phyloP scores from a whole-genome alignment of 1,140 invertebrate species.

The Hesperophylax magnus region DNA sequence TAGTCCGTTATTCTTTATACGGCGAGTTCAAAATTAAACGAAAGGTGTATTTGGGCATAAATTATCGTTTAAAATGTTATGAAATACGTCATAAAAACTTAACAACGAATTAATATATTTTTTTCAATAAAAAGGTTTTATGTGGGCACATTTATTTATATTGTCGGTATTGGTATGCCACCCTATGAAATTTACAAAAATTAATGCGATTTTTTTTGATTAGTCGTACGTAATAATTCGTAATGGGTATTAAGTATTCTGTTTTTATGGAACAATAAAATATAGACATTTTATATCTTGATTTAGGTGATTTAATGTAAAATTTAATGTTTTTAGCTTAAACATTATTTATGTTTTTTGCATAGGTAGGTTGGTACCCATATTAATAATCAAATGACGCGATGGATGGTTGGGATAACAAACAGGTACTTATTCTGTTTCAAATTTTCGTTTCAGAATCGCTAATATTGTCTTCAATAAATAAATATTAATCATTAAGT shows the following conservation, averaged over 20 bases:
- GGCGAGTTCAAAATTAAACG: not conserved
- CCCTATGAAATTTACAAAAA: not conserved
- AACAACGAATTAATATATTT: constrained; percentile 1
- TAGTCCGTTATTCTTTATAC: constrained; percentile 8
- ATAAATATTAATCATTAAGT: no score
- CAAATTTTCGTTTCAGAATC: no score
- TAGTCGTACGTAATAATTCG: not conserved
- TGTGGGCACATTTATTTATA: not conserved
- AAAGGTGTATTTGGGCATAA: constrained; percentile 36
- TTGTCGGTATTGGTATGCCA: not conserved
- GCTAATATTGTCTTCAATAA: no score
- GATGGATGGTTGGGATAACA: no score
- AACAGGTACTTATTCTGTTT: no score
- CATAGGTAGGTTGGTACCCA: no score
- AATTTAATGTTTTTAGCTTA: not conserved
- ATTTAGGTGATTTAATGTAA: not conserved
- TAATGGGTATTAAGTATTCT: not conserved
- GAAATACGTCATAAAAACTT: constrained; percentile 1
- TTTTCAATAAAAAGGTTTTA: constrained; percentile 13
- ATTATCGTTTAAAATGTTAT: constrained; percentile 15
- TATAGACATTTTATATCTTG: not conserved
- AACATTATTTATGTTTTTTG: no score
- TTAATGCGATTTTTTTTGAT: not conserved
- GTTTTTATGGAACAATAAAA: not conserved
- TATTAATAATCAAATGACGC: no score